These are phyloP conservation scores for Ancistrus triradiatus DNA, from an alignment of 2,113 vertebrate genomes.

Conservation along the genomic window DNA sequence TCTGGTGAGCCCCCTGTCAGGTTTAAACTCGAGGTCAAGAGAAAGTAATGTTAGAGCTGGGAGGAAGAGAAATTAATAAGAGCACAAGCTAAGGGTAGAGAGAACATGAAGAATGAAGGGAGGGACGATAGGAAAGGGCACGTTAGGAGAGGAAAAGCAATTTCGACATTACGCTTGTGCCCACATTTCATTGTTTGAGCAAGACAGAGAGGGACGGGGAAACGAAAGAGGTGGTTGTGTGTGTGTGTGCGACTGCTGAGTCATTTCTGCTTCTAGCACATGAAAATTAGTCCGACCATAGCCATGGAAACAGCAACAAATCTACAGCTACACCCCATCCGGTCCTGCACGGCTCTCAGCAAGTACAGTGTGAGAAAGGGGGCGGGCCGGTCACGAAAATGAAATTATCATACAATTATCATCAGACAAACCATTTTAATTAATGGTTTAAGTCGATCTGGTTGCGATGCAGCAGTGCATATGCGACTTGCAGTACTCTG, in stretches of 20 bases:
- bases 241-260: conserved; percentile 41
- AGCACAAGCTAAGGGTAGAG: too few relatives aligned
- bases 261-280: conserved; percentile 52
- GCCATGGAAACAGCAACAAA: conserved; percentile 56
- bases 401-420: too few relatives aligned
- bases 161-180: conserved; percentile 34
- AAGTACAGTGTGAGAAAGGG: too few relatives aligned
- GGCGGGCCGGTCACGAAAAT: too few relatives aligned
- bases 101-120: not conserved
- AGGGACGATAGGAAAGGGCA: not conserved
- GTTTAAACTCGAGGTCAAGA: too few relatives aligned
- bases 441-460: too few relatives aligned
- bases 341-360: not conserved
- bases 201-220: not conserved
- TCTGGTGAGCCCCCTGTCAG: too few relatives aligned
- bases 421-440: too few relatives aligned
- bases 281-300: conserved; percentile 52
- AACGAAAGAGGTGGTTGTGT: not conserved
- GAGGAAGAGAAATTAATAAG: not conserved
- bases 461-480: too few relatives aligned
- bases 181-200: conserved; percentile 17
- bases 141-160: not conserved
- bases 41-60: not conserved
- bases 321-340: conserved; percentile 21
- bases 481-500: too few relatives aligned